These are phyloP conservation scores for Catocala sponsa DNA, from an alignment of 2,888 invertebrate genomes.

Conservation along the genomic window DNA sequence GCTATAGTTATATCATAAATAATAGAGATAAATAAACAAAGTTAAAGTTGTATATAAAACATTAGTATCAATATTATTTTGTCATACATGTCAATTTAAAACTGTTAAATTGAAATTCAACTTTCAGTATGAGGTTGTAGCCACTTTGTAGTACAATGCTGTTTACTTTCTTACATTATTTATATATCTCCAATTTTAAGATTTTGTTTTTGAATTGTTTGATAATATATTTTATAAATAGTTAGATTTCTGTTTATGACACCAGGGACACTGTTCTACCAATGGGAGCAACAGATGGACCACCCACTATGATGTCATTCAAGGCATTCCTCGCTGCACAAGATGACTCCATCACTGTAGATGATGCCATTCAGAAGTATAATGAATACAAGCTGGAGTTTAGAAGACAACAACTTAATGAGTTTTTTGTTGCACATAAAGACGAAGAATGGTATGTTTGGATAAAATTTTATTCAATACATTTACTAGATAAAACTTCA, in stretches of 20 bases:
- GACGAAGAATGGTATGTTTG: constrained; percentile 99
- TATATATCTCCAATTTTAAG: too few relatives aligned
- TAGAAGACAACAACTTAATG: constrained; percentile 97
- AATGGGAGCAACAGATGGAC: constrained; percentile 89
- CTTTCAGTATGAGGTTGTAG: too few relatives aligned
- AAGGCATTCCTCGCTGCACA: constrained; percentile 98
- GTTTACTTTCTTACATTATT: not conserved
- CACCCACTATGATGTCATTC: constrained; percentile 98
- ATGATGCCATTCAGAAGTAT: constrained; percentile 98
- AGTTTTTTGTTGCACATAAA: constrained; percentile 99
- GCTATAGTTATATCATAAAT: too few relatives aligned
- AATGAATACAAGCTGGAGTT: constrained; percentile 99
- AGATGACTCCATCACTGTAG: constrained; percentile 99
- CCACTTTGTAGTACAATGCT: not conserved
- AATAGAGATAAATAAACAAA: too few relatives aligned
- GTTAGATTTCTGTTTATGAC: constrained; percentile 15
- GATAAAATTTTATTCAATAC: constrained; percentile 18
- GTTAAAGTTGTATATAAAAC: too few relatives aligned
- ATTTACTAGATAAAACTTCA: constrained; percentile 4
- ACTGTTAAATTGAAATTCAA: too few relatives aligned
- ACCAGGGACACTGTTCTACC: constrained; percentile 86
- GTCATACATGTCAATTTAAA: too few relatives aligned
- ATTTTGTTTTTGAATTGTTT: too few relatives aligned
- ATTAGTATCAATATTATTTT: too few relatives aligned
- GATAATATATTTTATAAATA: too few relatives aligned